Base-by-base conservation (phyloP, 2,797 vertebrate species). In the Pseudochirops cupreus region DNA sequence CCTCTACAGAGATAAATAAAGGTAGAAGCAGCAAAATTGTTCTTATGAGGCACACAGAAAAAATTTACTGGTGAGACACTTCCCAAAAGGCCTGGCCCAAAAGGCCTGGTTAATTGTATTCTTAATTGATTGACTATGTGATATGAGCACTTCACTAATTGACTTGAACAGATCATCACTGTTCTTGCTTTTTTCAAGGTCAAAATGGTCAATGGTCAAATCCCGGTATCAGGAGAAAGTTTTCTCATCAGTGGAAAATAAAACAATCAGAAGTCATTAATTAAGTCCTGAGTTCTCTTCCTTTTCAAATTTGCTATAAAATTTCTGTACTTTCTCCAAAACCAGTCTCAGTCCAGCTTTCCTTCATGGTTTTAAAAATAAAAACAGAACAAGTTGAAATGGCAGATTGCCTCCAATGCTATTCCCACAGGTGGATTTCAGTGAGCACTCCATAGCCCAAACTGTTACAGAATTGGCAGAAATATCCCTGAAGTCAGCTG, bases 341-440 rank as follows among this genome's bases (percentile, higher is more conserved):
- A 92, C 29, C 91, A 94, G n/a, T 46, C 96, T 95, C 91, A 92
- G 12, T 31, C 90, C 90, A 95, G 56, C 24, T 98, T 98, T 92
- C 18, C 91, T 97, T 91, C 56, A 96, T 95, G 52, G 96, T 92
- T 97, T 97, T 97, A 94, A 97, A 98, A 98, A 98, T 18, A 87
- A 52, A 94, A 98, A 97, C 92, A 97, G 46, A 95, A 90, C 94
- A 98, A 97, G 46, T 54, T 93, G 96, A 98, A 94, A 91, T 55
- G 92, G 62, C 57, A 62, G 96, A 90, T 93, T 97, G 94, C 54
- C 56, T 97, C 97, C 97, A 97, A 90, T 46, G 96, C 18, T 97
- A 97, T 98, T 98, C 96, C 94, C 94, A 92, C 54, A 91, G 87
- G 93, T 98, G 5, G 31, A 16, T n/a, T 67, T 67, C 59, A n/a